Base-by-base conservation (phyloP, 2,113 vertebrate species). In the Otolemur garnettii region DNA sequence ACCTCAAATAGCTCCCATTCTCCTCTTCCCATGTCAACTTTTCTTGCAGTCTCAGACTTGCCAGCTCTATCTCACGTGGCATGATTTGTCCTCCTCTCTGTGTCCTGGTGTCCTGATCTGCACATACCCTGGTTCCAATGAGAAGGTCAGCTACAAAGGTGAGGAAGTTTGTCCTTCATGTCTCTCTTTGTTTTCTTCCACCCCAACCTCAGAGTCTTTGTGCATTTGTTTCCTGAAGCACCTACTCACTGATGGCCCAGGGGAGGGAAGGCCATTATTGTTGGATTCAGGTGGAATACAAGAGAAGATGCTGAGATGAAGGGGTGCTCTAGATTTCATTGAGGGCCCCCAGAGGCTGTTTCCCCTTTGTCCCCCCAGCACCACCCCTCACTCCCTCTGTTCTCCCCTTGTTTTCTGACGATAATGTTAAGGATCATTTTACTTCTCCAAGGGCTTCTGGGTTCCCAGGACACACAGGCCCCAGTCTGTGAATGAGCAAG, bases 401-500 rank as follows among this genome's bases (percentile, higher is more conserved):
- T 30, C 15, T 35, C 13, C n/a, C 13, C 60, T 91, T 77, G 45
- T 75, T 55, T 92, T 87, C 35, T 62, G 13, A 72, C 91, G 72
- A 89, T 68, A 14, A 71, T 64, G 11, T 38, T 79, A 87, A 28
- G 21, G 42, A 79, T 91, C 42, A 68, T 84, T 82, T 95, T 75
- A 78, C 14, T 84, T 96, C 60, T 88, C 55, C 10, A 45, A n/a
- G 59, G 53, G 1, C 6, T 94, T 94, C 50, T 84, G 53, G 87
- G 28, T 78, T 83, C 8, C 33, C 10, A 75, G 66, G 59, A 79
- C 33, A 91, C 22, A 45, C 57, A 45, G 86, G 33, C 53, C 90
- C 69, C 69, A 79, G 45, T 60, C 14, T 59, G 22, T 74, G 55
- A n/a, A 24, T 84, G 78, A 88, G 5, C 78, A 88, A 85, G 72